Conservation (phyloP, 2,113 vertebrate genomes). For the Rhizomys pruinosus region DNA sequence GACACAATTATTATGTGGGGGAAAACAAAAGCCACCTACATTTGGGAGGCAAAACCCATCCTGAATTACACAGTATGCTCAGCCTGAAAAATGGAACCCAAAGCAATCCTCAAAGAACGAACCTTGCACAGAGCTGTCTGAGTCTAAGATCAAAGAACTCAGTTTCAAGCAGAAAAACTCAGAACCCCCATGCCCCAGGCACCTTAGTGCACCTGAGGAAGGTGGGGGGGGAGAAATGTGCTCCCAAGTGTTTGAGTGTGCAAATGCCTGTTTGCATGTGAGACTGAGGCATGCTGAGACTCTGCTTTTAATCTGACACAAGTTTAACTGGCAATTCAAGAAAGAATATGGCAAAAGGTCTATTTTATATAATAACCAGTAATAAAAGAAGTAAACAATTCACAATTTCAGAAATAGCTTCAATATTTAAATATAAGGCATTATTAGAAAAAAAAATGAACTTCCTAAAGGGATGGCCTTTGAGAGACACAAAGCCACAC, state of each 20-base stretch:
- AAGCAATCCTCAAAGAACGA: not conserved
- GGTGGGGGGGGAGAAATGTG: not conserved
- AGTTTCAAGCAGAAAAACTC: not conserved
- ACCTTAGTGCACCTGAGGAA: not conserved
- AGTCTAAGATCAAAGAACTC: not conserved
- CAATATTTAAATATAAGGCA: not conserved
- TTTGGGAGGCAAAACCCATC: no score
- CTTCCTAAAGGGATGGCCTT: not conserved
- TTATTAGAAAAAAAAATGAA: slow-evolving; percentile 9
- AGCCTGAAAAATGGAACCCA: not conserved
- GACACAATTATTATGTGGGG: not conserved
- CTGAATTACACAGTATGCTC: no score
- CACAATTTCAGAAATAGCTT: slow-evolving; percentile 16
- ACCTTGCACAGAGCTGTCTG: not conserved
- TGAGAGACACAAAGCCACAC: not conserved
- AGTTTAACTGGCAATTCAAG: not conserved
- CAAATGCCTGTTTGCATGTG: not conserved
- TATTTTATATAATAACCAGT: not conserved
- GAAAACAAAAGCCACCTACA: not conserved
- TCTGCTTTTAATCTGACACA: not conserved
- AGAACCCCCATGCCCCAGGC: no score
- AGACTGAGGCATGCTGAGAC: not conserved
- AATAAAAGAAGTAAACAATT: not conserved
- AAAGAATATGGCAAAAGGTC: slow-evolving; percentile 13
- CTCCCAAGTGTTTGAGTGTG: not conserved